Base-by-base conservation (phyloP, 2,888 invertebrate genomes). In the Drosophila gaucha region DNA sequence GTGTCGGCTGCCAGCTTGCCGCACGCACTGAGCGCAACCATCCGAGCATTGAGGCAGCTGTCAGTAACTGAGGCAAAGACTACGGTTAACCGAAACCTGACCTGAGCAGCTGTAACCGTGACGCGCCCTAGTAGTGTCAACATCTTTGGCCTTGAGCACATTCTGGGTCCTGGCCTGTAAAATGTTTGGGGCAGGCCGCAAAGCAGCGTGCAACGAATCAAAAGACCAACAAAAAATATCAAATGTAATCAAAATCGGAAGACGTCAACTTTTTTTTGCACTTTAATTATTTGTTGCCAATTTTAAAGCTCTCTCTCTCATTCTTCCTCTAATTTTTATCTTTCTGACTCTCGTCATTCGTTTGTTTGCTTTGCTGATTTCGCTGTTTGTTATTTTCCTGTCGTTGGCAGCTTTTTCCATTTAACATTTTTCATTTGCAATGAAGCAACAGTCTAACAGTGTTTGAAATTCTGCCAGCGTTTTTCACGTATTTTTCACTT, bases 381-480 rank as follows among this genome's bases (percentile, higher is more conserved):
- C 58, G 22, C 51, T 62, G 30, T 62, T 62, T 65, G 43, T 60
- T 80, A 52, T 63, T 66, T 59, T 54, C 26, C 65, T 79, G 77
- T 86, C 74, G 67, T 57, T 67, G 56, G 41, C 68, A 80, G 70
- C 66, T 74, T 84, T 84, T 75, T 86, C 73, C 78, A 86, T 76
- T 73, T 50, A 41, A 58, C 52, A 54, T 62, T 62, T 57, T 60
- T 74, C 86, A 78, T 73, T 85, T 80, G 78, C 50, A 28, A 51
- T 66, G 66, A 67, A 55, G 46, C 52, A 58, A 55, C 51, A 54
- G 38, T 36, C 62, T 56, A 86, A 60, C 52, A 57, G 72, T 72
- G 75, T 84, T 86, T 80, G 74, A 76, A 78, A 86, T 88, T 86
- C 88, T 67, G 57, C 59, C 52, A 79, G 67, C 86, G 88, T 74